Conservation (phyloP, 2,797 vertebrate genomes). For the Sebastes cheni region DNA sequence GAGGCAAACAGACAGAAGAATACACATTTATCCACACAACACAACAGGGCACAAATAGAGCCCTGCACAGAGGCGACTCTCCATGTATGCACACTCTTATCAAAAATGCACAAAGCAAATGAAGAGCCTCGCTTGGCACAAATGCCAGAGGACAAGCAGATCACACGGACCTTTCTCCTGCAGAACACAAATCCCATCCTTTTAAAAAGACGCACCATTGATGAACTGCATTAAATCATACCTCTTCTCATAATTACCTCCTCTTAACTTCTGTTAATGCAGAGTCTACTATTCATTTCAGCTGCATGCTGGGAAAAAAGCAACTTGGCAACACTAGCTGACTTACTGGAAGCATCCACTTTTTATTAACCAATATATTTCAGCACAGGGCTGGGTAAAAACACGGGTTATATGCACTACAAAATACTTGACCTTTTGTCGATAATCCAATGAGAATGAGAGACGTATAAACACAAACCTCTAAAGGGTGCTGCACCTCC, state of each 20-base stretch:
- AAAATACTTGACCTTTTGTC: neutral
- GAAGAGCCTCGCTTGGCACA: constrained; percentile 17
- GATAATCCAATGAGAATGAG: neutral
- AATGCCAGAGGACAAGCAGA: constrained; percentile 39
- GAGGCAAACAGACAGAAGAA: constrained; percentile 28
- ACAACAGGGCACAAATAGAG: constrained; percentile 11
- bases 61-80: constrained; percentile 9
- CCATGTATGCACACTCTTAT: constrained; percentile 27
- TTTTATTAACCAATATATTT: neutral
- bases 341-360: neutral
- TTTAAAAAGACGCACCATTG: neutral
- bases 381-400: neutral
- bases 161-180: constrained; percentile 4
- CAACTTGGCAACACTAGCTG: neutral
- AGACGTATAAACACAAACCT: neutral
- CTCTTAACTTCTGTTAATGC: neutral
- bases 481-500: neutral
- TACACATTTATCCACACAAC: constrained; percentile 20
- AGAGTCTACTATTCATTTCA: neutral
- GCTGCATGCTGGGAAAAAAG: neutral
- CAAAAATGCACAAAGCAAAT: constrained; percentile 32
- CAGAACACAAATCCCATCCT: constrained; percentile 3
- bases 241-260: neutral
- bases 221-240: neutral
- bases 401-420: too few species aligned